phyloP scores from a whole-genome alignment of 1,140 invertebrate genomes.

The Cydia splendana region DNA sequence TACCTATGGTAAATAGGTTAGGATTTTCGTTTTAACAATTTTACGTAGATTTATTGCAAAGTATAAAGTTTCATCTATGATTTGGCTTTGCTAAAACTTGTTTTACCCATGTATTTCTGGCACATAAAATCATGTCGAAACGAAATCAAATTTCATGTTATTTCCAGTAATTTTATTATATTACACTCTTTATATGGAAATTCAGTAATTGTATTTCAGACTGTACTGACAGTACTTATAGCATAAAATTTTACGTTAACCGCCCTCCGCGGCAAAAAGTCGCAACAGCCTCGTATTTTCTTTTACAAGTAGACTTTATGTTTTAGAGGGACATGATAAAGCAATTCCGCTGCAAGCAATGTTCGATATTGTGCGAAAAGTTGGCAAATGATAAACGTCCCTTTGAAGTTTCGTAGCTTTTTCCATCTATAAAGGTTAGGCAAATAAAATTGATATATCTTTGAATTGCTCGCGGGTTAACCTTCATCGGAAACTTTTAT shows the following conservation, averaged over 20 bases:
- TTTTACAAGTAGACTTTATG: too few relatives aligned
- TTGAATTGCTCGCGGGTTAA: not conserved
- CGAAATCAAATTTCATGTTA: not conserved
- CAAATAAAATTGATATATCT: constrained; percentile 11
- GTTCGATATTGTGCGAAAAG: constrained; percentile 5
- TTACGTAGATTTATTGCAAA: too few relatives aligned
- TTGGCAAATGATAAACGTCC: constrained; percentile 15
- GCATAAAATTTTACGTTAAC: not conserved
- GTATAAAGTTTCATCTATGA: too few relatives aligned
- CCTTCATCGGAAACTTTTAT: not conserved
- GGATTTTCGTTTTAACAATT: too few relatives aligned
- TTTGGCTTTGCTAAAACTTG: too few relatives aligned
- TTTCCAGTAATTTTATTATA: not conserved
- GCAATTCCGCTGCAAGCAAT: not conserved
- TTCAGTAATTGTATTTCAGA: constrained; percentile 11
- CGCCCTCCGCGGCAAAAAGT: not conserved
- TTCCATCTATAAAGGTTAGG: constrained; percentile 3
- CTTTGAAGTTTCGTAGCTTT: not conserved
- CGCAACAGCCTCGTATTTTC: too few relatives aligned
- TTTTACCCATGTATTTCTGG: not conserved
- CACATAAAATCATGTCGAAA: not conserved
- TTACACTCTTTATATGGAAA: not conserved
- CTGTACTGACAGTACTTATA: not conserved
- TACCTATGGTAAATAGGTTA: too few relatives aligned
- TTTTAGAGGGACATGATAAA: too few relatives aligned